Conservation (phyloP, 2,113 vertebrate genomes). For the Choloepus hoffmanni region DNA sequence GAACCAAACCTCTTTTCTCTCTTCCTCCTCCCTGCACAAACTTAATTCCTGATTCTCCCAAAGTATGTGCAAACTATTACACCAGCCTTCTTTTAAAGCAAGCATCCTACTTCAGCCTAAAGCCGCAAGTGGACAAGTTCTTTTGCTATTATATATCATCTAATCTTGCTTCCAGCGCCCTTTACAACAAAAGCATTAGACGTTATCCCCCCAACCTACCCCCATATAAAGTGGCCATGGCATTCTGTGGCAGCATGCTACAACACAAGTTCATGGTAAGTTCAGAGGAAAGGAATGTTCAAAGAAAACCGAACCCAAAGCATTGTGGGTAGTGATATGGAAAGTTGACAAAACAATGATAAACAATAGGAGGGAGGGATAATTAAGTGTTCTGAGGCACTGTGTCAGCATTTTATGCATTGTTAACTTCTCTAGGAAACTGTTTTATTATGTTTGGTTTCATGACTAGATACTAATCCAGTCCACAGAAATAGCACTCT, state of each 20-base stretch:
- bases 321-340: slow-evolving; percentile 85
- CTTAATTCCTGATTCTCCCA: too few relatives aligned
- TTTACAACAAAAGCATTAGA: slow-evolving; percentile 70
- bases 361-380: slow-evolving; percentile 85
- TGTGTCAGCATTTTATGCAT: slow-evolving; percentile 80
- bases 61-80: too few relatives aligned
- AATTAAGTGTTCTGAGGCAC: slow-evolving; percentile 84
- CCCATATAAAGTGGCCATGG: slow-evolving; percentile 69
- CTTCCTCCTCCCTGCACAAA: too few relatives aligned
- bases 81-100: slow-evolving; percentile 44
- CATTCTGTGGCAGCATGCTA: too few relatives aligned
- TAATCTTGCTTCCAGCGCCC: slow-evolving; percentile 60
- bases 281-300: too few relatives aligned
- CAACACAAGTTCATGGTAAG: too few relatives aligned
- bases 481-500: slow-evolving; percentile 69
- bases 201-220: slow-evolving; percentile 62
- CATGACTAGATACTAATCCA: slow-evolving; percentile 81
- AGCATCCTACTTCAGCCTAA: slow-evolving; percentile 30
- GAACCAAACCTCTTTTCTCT: too few relatives aligned
- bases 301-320: slow-evolving; percentile 86
- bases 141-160: slow-evolving; percentile 51
- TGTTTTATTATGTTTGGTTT: slow-evolving; percentile 79
- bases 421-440: slow-evolving; percentile 81
- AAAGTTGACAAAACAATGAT: slow-evolving; percentile 86
- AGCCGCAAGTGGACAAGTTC: too few relatives aligned